Evolutionary conservation across 2,113 vertebrate species (phyloP), one percentile per base, ranked within the genome.

Genomic region (Hydrolagus affinis): DNA sequence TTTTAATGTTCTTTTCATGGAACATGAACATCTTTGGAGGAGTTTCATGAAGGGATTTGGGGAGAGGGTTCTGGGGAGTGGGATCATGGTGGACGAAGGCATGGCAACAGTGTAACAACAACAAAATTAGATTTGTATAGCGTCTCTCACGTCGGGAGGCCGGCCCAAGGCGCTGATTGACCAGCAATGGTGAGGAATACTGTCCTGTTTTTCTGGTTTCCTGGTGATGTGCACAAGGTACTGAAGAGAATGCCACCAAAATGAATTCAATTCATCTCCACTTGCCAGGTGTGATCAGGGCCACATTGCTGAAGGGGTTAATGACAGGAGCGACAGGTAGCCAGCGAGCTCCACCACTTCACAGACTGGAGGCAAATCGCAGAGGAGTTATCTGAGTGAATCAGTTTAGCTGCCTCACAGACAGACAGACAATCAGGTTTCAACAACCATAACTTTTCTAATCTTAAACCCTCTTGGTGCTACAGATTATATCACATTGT

Each of bases 361-460:
- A 9, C 78, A 83, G 19, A 68, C 19, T 75, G 64, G 28, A 21
- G 32, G 62, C 25, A 83, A 83, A 83, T 66, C 78, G 21, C 23
- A 66, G 21, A 25, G 21, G 78, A 21, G 23, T 28, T 30, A 68
- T 19, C 25, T 28, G 66, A 62, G 66, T 83, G 66, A 83, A 66
- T 83, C 60, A 83, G 9, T 83, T 25, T 10, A 17, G 78, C 32
- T 32, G 62, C 66, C 62, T 66, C 44, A 44, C 44, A 44, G 44
- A 44, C 44, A n/a, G n/a, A n/a, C 23, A 66, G 78, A 68, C 78
- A 83, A 83, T 32, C 78, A 68, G 62, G 17, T 66, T 66, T 83
- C 78, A 80, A 66, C 60, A 83, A 68, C 8, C 28, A 28, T 83
- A 25, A 64, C 25, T 23, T 44, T 80, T 57, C 59, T 28, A 64